Percentiles rank a stretch among this genome's conserved stretches.
These are phyloP conservation scores for Lamprotornis superbus DNA, from an alignment of 2,113 vertebrate species.

Conservation along the genomic window DNA sequence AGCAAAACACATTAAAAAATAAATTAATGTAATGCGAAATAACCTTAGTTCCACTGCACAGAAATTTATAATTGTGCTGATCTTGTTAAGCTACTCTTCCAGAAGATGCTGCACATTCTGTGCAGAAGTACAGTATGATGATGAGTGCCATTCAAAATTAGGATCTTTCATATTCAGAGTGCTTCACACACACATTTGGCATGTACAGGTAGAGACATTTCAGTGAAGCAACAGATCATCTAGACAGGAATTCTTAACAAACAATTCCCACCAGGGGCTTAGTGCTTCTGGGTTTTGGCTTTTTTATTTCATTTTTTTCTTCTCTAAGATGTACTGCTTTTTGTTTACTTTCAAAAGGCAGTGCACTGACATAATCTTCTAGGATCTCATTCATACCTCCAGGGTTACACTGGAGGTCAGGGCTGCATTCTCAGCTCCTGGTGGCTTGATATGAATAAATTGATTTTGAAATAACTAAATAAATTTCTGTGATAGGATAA, in stretches of 20 bases:
- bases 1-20: conserved; percentile 54
- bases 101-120: not conserved
- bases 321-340: not conserved
- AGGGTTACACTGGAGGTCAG: not conserved
- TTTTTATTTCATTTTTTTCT: too few relatives aligned
- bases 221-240: not conserved
- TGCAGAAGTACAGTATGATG: not conserved
- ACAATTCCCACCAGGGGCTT: not conserved
- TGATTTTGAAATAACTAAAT: not conserved
- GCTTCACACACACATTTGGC: not conserved
- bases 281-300: not conserved
- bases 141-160: not conserved
- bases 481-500: not conserved
- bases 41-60: conserved; percentile 31
- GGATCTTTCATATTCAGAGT: not conserved
- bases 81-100: conserved; percentile 30
- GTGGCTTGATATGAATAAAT: not conserved
- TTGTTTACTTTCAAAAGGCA: not conserved
- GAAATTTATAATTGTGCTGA: conserved; percentile 32
- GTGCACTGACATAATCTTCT: not conserved
- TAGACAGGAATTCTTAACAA: not conserved
- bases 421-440: not conserved
- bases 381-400: not conserved
- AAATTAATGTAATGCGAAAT: conserved; percentile 41
- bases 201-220: not conserved